Evolutionary conservation across 2,888 invertebrate species (phyloP).

Genomic region (Tetranychus piercei): DNA sequence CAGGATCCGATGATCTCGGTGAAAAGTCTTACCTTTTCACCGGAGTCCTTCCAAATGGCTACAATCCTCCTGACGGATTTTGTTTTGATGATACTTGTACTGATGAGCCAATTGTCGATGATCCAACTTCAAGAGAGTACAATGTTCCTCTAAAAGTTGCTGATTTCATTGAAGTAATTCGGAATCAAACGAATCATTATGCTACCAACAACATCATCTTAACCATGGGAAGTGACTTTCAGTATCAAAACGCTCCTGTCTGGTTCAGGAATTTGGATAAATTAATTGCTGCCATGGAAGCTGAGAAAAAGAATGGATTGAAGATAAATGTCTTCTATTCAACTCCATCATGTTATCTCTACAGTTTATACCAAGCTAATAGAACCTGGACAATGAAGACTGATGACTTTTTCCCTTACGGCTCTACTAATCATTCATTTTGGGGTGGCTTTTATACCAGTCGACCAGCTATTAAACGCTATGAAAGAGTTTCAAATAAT

Average conservation of each 20-base stretch:
- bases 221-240: slow-evolving; percentile 17
- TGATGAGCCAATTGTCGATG: slow-evolving; percentile 17
- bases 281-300: slow-evolving; percentile 51
- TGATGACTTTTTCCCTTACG: slow-evolving; percentile 83
- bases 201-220: slow-evolving; percentile 13
- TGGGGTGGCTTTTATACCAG: slow-evolving; percentile 82
- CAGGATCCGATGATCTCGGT: slow-evolving; percentile 42
- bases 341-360: slow-evolving; percentile 39
- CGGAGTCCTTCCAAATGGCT: slow-evolving; percentile 14
- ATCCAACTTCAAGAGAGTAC: slow-evolving; percentile 14
- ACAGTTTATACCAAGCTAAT: slow-evolving; percentile 41
- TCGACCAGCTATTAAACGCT: slow-evolving; percentile 37
- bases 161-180: neutral
- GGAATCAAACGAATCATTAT: neutral
- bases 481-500: slow-evolving; percentile 32
- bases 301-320: slow-evolving; percentile 30
- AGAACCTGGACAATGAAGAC: slow-evolving; percentile 32
- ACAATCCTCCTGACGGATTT: slow-evolving; percentile 16
- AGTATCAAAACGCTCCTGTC: slow-evolving; percentile 37
- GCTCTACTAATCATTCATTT: slow-evolving; percentile 60
- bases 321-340: slow-evolving; percentile 44
- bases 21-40: slow-evolving; percentile 6
- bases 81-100: slow-evolving; percentile 14
- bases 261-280: slow-evolving; percentile 60
- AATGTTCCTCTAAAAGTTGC: slow-evolving; percentile 14